A percentile compares a stretch with the other conserved stretches of the same genome.
These are phyloP conservation scores for Columba guinea DNA, from an alignment of 2,797 vertebrate species.

Conservation along the genomic window DNA sequence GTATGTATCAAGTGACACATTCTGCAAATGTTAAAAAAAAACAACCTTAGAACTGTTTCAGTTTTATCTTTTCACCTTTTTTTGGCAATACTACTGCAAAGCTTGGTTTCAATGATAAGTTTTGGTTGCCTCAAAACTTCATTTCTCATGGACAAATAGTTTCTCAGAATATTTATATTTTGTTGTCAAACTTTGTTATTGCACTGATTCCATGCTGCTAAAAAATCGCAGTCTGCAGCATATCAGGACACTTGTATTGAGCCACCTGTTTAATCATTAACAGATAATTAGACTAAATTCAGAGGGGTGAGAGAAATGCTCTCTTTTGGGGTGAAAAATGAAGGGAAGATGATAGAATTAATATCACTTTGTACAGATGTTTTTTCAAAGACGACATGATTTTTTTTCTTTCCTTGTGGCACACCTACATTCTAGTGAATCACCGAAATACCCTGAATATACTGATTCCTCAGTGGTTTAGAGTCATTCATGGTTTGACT, in stretches of 20 bases:
- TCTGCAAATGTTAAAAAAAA: background rate
- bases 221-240: background rate
- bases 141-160: background rate
- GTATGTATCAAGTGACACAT: background rate
- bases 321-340: fast-evolving
- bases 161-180: background rate
- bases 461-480: background rate
- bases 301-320: background rate
- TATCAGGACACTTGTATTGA: fast-evolving
- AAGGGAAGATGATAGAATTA: background rate
- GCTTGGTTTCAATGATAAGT: background rate
- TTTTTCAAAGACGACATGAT: background rate
- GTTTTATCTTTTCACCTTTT: background rate
- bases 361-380: background rate
- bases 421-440: background rate
- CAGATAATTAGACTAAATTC: background rate
- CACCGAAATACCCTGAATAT: background rate
- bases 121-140: background rate
- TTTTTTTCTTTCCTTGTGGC: background rate
- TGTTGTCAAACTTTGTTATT: background rate
- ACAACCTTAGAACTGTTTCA: background rate
- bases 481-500: background rate
- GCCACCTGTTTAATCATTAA: background rate
- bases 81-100: background rate
- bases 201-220: background rate